Evolutionary conservation across 2,797 vertebrate genomes (phyloP).

Genomic region (Pampus argenteus): DNA sequence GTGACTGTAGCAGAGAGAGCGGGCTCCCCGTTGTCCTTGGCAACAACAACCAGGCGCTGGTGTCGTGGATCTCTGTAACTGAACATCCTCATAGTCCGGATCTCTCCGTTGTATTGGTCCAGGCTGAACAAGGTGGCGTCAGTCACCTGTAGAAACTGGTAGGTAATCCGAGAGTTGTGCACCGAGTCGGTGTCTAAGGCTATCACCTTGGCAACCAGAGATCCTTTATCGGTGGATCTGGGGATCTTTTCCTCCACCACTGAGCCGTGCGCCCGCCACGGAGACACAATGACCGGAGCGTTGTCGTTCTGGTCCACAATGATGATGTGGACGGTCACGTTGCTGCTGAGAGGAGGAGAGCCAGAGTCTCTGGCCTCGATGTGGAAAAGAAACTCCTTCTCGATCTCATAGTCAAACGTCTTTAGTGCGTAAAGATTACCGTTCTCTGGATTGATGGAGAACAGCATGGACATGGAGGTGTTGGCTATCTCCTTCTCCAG

Average conservation of each 20-base stretch:
- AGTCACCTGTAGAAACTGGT: slow-evolving; percentile 62
- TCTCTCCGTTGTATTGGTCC: slow-evolving; percentile 66
- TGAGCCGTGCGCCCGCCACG: slow-evolving; percentile 66
- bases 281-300: slow-evolving; percentile 66
- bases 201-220: slow-evolving; percentile 72
- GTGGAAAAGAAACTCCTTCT: slow-evolving; percentile 73
- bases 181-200: slow-evolving; percentile 73
- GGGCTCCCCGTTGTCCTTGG: slow-evolving; percentile 65
- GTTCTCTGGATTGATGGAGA: slow-evolving; percentile 75
- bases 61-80: slow-evolving; percentile 61
- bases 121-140: slow-evolving; percentile 65
- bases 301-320: slow-evolving; percentile 78
- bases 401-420: slow-evolving; percentile 78
- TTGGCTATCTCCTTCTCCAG: slow-evolving; percentile 59
- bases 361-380: slow-evolving; percentile 77
- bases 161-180: slow-evolving; percentile 69
- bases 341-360: slow-evolving; percentile 70
- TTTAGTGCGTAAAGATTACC: slow-evolving; percentile 72
- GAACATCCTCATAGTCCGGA: slow-evolving; percentile 64
- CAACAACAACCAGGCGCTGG: slow-evolving; percentile 58
- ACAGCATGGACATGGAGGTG: slow-evolving; percentile 60
- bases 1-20: slow-evolving; percentile 67
- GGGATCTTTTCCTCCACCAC: slow-evolving; percentile 72
- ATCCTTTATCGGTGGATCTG: slow-evolving; percentile 69
- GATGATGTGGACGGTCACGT: slow-evolving; percentile 71